Conservation (phyloP, 2,113 vertebrate genomes). For the Cacatua alba region DNA sequence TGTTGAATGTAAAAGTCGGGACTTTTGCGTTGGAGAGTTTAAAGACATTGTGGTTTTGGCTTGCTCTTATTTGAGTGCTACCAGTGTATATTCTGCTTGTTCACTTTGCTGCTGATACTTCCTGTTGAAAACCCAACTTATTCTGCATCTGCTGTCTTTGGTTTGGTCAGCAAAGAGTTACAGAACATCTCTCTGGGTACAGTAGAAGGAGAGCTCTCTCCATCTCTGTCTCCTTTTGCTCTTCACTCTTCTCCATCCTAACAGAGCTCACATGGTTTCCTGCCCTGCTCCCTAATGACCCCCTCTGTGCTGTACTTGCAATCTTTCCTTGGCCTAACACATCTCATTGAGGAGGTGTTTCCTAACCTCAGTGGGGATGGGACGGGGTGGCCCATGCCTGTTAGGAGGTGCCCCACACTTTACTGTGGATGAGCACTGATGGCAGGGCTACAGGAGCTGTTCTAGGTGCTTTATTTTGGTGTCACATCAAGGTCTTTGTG, state of each 20-base stretch:
- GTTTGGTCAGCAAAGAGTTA: background rate
- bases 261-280: background rate
- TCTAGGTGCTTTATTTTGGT: background rate
- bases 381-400: background rate
- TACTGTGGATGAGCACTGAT: background rate
- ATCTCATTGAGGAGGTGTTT: background rate
- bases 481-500: background rate
- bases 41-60: background rate
- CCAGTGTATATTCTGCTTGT: background rate
- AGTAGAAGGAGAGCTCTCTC: background rate
- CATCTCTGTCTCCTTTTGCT: background rate
- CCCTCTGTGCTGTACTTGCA: background rate
- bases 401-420: background rate
- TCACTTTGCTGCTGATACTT: background rate
- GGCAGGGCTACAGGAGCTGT: background rate
- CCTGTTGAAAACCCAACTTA: background rate
- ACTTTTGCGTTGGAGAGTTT: background rate
- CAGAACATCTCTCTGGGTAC: background rate
- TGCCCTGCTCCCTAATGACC: background rate
- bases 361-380: background rate
- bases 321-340: background rate
- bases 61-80: background rate
- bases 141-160: background rate
- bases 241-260: background rate
- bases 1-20: background rate